phyloP scores from a whole-genome alignment of 2,113 vertebrate genomes.

The Corapipo altera region DNA sequence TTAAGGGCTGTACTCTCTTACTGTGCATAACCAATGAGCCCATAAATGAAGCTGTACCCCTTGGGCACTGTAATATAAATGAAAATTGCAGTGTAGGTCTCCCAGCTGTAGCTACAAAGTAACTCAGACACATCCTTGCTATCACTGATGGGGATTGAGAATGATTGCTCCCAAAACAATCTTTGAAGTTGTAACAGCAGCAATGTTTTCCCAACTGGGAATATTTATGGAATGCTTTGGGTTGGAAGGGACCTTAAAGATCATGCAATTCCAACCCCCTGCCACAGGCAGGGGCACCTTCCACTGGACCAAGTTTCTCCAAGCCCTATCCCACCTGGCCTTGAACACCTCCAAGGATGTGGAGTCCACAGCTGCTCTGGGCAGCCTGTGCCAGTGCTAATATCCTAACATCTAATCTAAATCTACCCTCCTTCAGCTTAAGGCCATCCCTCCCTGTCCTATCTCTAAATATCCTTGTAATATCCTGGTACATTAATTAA shows the following conservation, averaged over 20 bases:
- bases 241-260: not conserved
- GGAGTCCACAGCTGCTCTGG: not conserved
- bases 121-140: not conserved
- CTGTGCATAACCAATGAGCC: not conserved
- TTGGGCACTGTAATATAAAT: not conserved
- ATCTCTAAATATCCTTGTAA: accelerated
- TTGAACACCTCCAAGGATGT: accelerated
- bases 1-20: not conserved
- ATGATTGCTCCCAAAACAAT: not conserved
- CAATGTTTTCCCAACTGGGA: accelerated
- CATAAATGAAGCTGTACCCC: not conserved
- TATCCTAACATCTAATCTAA: not conserved
- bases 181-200: not conserved
- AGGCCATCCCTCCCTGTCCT: not conserved
- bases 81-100: not conserved
- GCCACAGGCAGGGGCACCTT: not conserved
- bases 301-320: not conserved
- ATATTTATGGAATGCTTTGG: not conserved
- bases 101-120: not conserved
- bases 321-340: not conserved
- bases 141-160: not conserved
- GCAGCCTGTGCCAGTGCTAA: not conserved
- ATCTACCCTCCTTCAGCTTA: not conserved
- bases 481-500: not conserved
- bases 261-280: not conserved